Percentiles rank a stretch among this genome's conserved stretches.
Conservation (phyloP, 2,888 invertebrate species). For the Sthenelais limicola region DNA sequence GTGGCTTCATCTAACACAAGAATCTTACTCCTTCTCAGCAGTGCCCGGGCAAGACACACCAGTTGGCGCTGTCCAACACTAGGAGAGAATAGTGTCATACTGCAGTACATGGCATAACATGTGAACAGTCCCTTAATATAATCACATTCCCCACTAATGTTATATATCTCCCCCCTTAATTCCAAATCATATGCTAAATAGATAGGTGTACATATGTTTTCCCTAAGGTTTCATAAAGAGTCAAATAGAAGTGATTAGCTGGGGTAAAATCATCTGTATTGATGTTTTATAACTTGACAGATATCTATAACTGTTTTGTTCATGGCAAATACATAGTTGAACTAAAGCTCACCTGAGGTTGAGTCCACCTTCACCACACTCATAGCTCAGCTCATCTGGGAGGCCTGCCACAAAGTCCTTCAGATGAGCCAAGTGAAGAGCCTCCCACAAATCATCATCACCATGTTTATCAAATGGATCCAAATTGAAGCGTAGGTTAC, state of each 20-base stretch:
- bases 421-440: slow-evolving; percentile 10
- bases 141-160: no score
- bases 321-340: neutral
- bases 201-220: neutral
- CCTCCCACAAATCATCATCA: slow-evolving; percentile 19
- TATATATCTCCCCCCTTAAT: no score
- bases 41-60: slow-evolving; percentile 13
- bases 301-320: neutral
- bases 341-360: slow-evolving; percentile 30
- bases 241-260: neutral
- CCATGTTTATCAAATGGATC: slow-evolving; percentile 31
- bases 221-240: neutral
- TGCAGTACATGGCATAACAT: no score
- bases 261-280: neutral
- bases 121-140: no score
- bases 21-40: slow-evolving; percentile 10
- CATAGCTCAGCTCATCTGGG: slow-evolving; percentile 4
- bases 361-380: slow-evolving; percentile 39
- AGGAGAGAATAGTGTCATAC: neutral
- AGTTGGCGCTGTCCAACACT: slow-evolving; percentile 19
- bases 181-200: no score
- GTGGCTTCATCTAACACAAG: slow-evolving; percentile 20
- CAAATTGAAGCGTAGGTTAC: slow-evolving; percentile 26
- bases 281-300: neutral
- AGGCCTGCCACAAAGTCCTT: slow-evolving; percentile 20